Evolutionary conservation across 2,113 vertebrate species (phyloP), one percentile per base, ranked within the genome.

Genomic region (Oncorhynchus masou): DNA sequence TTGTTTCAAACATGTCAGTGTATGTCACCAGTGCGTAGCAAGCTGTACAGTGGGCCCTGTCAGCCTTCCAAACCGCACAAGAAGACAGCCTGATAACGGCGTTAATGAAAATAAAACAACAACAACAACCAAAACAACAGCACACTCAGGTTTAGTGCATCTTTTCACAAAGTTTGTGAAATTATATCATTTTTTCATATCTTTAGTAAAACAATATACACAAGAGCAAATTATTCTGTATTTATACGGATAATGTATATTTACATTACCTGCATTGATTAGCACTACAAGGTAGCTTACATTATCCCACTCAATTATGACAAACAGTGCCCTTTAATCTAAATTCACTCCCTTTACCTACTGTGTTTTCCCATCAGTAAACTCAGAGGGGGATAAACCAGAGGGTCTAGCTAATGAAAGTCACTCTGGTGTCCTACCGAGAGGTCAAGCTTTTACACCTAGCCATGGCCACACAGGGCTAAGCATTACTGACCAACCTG

Each of bases 391-490:
- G 86, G 79, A 79, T 77, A 81, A 81, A 81, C 72, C 85, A 79
- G 76, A 82, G 80, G 87, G 85, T 74, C 78, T 72, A 79, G 82
- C n/a, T 84, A 89, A 88, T 90, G 88, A 91, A 91, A 89, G 89
- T 88, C 88, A 88, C 84, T 86, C 75, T 71, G 16, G 83, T 87
- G 89, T 88, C 87, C 89, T 87, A 89, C 86, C 87, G 86, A 83
- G 90, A 92, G 88, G 90, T 92, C 90, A 91, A 87, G 88, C 85
- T 89, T 89, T 89, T 87, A 91, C 85, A 90, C 87, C 89, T 91
- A 89, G 89, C 83, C 80, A 86, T 62, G 85, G 84, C 88, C 72
- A 54, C 83, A 86, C 86, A 89, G 81, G 83, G 77, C 85, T 79
- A 82, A 65, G 72, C 84, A 80, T 78, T 85, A 81, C 82, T 82